These are phyloP conservation scores for Onthophagus taurus DNA, from an alignment of 1,140 invertebrate genomes.

Conservation along the genomic window DNA sequence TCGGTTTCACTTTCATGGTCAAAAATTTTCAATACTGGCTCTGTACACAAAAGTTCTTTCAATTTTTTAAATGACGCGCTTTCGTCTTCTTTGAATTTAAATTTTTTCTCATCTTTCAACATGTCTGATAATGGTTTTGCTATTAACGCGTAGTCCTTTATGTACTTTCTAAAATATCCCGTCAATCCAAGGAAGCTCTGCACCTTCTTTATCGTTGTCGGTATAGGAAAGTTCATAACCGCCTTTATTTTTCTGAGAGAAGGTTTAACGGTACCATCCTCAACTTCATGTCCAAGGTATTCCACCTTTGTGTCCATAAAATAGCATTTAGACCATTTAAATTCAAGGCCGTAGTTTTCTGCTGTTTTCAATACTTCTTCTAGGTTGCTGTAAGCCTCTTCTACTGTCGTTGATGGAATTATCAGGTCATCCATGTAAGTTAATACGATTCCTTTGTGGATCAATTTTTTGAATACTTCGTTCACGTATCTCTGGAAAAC, in stretches of 20 bases:
- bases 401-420: constrained; percentile 14
- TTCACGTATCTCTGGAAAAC: constrained; percentile 13
- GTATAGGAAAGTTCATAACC: constrained; percentile 7
- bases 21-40: constrained; percentile 22
- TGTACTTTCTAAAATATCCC: constrained; percentile 7
- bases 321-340: constrained; percentile 11
- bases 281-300: constrained; percentile 8
- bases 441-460: neutral
- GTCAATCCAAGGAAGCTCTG: constrained; percentile 6
- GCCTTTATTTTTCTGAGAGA: constrained; percentile 6
- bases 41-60: constrained; percentile 13
- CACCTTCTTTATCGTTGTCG: constrained; percentile 7
- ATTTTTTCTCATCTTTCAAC: neutral
- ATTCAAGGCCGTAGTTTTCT: neutral
- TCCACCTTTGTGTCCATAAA: constrained; percentile 7
- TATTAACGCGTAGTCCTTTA: constrained; percentile 5
- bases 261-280: constrained; percentile 2
- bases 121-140: constrained; percentile 9
- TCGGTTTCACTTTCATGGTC: constrained; percentile 22
- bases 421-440: constrained; percentile 23
- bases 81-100: constrained; percentile 1
- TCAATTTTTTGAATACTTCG: constrained; percentile 9
- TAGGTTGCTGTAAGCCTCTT: constrained; percentile 17
- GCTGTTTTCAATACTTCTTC: constrained; percentile 13
- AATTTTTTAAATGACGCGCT: constrained; percentile 9